These are phyloP conservation scores for Brachypteracias leptosomus DNA, from an alignment of 2,113 vertebrate genomes.

Conservation along the genomic window DNA sequence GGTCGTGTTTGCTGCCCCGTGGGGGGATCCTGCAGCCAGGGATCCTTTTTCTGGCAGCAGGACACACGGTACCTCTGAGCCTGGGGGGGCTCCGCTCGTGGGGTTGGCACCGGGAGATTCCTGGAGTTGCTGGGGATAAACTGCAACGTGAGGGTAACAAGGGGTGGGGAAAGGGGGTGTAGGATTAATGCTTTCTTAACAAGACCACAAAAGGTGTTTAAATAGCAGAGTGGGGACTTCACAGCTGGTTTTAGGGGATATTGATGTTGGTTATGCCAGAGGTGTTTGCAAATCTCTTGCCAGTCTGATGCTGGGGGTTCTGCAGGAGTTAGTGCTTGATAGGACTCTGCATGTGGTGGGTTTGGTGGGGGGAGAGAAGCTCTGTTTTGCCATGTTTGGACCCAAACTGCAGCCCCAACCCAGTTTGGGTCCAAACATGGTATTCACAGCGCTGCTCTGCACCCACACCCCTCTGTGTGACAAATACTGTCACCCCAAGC, in stretches of 20 bases:
- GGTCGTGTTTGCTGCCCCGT: not conserved
- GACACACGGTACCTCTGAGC: not conserved
- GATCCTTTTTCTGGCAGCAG: not conserved
- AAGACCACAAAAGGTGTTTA: not conserved
- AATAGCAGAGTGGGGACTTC: not conserved
- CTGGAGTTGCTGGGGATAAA: fast-evolving
- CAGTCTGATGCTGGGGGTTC: not conserved
- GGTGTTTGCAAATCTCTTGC: not conserved
- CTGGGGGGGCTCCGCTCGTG: not conserved
- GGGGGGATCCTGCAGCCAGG: not conserved
- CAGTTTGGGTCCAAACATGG: not conserved
- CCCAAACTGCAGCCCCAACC: too few relatives aligned
- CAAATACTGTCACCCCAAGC: not conserved
- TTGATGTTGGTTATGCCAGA: not conserved
- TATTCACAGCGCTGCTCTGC: not conserved
- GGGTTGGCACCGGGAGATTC: not conserved
- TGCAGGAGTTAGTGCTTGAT: not conserved
- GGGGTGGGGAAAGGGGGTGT: fast-evolving
- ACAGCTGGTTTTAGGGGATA: not conserved
- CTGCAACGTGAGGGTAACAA: not conserved
- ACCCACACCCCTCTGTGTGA: not conserved
- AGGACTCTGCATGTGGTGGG: fast-evolving
- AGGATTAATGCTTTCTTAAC: not conserved
- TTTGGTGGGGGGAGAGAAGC: not conserved
- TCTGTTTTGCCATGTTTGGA: not conserved